These are phyloP conservation scores for Blastomussa wellsi DNA, from an alignment of 92 coral and sea anemone species.

Conservation along the genomic window DNA sequence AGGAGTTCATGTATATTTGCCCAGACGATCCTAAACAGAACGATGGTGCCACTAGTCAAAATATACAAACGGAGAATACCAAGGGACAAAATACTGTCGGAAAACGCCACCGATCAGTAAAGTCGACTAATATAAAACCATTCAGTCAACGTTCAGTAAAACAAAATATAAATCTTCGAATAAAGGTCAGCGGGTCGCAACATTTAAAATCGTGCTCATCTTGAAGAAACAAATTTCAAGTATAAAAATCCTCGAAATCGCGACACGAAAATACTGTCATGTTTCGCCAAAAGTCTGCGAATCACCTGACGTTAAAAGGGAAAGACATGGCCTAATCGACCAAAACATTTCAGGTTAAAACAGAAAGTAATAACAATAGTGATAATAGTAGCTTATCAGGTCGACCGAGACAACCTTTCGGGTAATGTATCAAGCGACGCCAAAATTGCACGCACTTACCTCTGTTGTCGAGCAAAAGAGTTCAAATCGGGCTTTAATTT, in stretches of 20 bases:
- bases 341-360: constrained; percentile 2
- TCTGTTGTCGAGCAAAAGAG: background rate
- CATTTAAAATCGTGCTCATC: background rate
- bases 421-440: background rate
- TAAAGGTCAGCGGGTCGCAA: constrained; percentile 29
- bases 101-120: background rate
- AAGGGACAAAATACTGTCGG: background rate
- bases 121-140: background rate
- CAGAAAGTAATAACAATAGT: background rate
- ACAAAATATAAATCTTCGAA: background rate
- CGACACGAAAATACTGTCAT: background rate
- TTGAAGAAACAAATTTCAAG: background rate
- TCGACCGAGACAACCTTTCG: background rate
- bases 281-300: background rate
- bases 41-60: background rate
- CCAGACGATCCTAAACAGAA: background rate
- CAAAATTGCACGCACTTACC: background rate
- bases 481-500: constrained; percentile 9
- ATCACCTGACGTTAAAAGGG: background rate
- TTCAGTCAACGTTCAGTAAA: background rate
- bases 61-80: background rate
- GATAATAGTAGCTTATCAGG: too few species aligned
- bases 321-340: background rate
- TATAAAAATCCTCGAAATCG: background rate
- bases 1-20: background rate